A percentile compares a stretch with the other conserved stretches of the same genome.
These are phyloP conservation scores for Leucophora obtusa DNA, from an alignment of 2,888 invertebrate species.

Conservation along the genomic window DNA sequence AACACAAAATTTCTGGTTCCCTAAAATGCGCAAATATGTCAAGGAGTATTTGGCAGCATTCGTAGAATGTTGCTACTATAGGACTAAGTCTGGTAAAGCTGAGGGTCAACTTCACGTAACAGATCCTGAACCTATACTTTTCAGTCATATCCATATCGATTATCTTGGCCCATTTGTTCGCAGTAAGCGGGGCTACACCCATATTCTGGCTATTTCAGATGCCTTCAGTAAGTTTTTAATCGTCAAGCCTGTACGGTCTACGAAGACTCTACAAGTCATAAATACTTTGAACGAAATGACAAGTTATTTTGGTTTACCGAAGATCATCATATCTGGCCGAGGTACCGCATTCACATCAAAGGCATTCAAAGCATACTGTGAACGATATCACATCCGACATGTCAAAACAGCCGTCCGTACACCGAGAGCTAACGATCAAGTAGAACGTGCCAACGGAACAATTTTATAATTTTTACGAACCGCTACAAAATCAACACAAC, in stretches of 20 bases:
- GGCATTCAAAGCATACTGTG: slow-evolving; percentile 65
- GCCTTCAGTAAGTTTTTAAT: slow-evolving; percentile 58
- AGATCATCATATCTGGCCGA: slow-evolving; percentile 61
- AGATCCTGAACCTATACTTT: slow-evolving; percentile 11
- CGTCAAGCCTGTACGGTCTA: slow-evolving; percentile 53
- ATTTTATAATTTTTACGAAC: slow-evolving; percentile 51
- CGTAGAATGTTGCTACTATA: slow-evolving; percentile 43
- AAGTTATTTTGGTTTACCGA: slow-evolving; percentile 53
- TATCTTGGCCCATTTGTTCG: slow-evolving; percentile 59
- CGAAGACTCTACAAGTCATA: slow-evolving; percentile 54
- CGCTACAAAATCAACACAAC: slow-evolving; percentile 43
- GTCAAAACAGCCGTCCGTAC: no score
- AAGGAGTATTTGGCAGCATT: slow-evolving; percentile 42
- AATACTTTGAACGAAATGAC: slow-evolving; percentile 56
- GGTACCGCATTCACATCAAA: slow-evolving; percentile 67
- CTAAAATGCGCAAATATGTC: slow-evolving; percentile 36
- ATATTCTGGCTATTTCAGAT: slow-evolving; percentile 50
- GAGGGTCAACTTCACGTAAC: slow-evolving; percentile 37
- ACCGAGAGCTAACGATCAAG: no score
- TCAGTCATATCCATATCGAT: slow-evolving; percentile 60
- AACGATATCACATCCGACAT: slow-evolving; percentile 61
- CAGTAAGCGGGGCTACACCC: slow-evolving; percentile 24
- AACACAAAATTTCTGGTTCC: slow-evolving; percentile 30
- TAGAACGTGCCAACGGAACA: no score
- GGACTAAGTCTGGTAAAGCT: slow-evolving; percentile 25